Evolutionary conservation across 2,113 vertebrate species (phyloP).

Genomic region (Rhineura floridana): DNA sequence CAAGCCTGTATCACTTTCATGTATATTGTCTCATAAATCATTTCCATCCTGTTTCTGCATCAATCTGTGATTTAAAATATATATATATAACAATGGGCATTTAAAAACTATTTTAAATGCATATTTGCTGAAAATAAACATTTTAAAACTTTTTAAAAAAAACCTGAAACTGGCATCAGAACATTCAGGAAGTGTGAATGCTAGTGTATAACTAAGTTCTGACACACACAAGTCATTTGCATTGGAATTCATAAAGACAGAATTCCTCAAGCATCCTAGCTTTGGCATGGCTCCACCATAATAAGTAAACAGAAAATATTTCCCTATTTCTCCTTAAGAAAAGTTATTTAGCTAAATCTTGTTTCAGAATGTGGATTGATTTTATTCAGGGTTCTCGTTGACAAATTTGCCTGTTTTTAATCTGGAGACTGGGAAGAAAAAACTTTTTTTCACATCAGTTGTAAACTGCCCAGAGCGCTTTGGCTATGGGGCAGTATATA

Average conservation of each 20-base stretch:
- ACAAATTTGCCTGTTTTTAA: neutral
- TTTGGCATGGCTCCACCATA: neutral
- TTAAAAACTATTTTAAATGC: neutral
- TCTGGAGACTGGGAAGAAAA: neutral
- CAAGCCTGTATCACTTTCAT: neutral
- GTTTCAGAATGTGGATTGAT: neutral
- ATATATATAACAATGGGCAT: neutral
- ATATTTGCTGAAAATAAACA: neutral
- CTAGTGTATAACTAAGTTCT: neutral
- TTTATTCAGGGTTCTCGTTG: neutral
- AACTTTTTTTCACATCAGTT: slow-evolving; percentile 1
- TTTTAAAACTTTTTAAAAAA: neutral
- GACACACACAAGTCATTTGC: neutral
- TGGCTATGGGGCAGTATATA: too few species aligned
- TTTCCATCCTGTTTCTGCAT: neutral
- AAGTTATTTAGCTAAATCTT: neutral
- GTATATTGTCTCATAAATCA: neutral
- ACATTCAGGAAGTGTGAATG: neutral
- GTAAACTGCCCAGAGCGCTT: too few species aligned
- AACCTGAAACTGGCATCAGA: neutral
- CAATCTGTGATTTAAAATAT: neutral
- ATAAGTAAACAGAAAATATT: neutral
- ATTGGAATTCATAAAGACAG: neutral
- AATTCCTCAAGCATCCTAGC: neutral
- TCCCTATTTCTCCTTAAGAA: neutral